Conservation (phyloP, 2,888 invertebrate species). For the Epicampocera succincta region DNA sequence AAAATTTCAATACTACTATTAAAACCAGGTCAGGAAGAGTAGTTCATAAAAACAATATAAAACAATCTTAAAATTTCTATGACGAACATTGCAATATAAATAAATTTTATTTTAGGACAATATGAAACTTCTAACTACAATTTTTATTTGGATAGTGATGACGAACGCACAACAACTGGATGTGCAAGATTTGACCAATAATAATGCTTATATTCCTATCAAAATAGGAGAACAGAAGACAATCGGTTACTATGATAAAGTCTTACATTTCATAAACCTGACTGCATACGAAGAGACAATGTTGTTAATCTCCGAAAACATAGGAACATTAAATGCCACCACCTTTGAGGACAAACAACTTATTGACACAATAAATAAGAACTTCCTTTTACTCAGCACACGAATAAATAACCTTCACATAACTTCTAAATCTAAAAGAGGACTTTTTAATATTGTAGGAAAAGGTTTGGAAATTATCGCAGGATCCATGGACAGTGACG, state of each 20-base stretch:
- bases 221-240: slow-evolving; percentile 41
- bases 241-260: slow-evolving; percentile 3
- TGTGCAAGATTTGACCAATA: slow-evolving; percentile 60
- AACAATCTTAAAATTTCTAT: not conserved
- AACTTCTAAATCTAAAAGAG: slow-evolving; percentile 53
- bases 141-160: not conserved
- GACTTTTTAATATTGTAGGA: slow-evolving; percentile 52
- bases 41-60: slow-evolving; percentile 28
- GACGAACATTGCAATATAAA: not conserved
- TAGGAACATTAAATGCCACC: slow-evolving; percentile 23
- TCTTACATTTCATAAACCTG: slow-evolving; percentile 5
- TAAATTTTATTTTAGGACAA: not conserved
- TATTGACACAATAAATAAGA: slow-evolving; percentile 51
- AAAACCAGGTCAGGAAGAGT: slow-evolving; percentile 27
- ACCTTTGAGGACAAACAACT: slow-evolving; percentile 46
- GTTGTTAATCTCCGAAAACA: slow-evolving; percentile 49
- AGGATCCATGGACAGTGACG: slow-evolving; percentile 50
- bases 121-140: slow-evolving; percentile 1
- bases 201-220: slow-evolving; percentile 64
- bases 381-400: slow-evolving; percentile 39
- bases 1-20: slow-evolving; percentile 15
- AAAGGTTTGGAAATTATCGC: slow-evolving; percentile 35
- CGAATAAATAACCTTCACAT: slow-evolving; percentile 38
- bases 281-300: slow-evolving; percentile 39
- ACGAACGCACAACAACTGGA: slow-evolving; percentile 53